Base-by-base conservation (phyloP, 2,113 vertebrate genomes). In the Nothoprocta pentlandii region DNA sequence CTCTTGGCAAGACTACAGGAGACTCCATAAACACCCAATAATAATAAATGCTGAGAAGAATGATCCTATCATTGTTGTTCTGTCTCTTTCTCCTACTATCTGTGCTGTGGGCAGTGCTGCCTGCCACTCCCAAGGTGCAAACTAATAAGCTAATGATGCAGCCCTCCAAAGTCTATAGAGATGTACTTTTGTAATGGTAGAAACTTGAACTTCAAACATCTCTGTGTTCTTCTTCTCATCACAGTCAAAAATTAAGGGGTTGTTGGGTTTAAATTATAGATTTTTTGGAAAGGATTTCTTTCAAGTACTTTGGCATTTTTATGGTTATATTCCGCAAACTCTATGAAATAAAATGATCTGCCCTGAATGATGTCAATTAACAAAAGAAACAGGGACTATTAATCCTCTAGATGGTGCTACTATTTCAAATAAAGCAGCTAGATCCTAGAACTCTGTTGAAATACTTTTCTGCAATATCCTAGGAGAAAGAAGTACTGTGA, bases 401-500 rank as follows among this genome's bases (percentile, higher is more conserved):
- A 89, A 83, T 62, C 96, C 96, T 96, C 94, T 96, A 96, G 96
- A 92, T 96, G 96, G 95, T 94, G 96, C 96, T 91, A 66, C 84
- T 78, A 84, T 94, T 93, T 95, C 83, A 92, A 94, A 95, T n/a
- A 95, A 95, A 78, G 61, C 73, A 90, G 51, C 25, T 64, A 30
- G 17, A 59, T 74, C 23, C 36, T 66, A 58, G 11, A 69, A 70
- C 46, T 86, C 54, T 47, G 19, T 42, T 63, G 77, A 75, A 81
- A 39, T 64, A 6, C 2, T 28, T 20, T 62, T 25, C 66, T 81
- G 32, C 15, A 34, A 30, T n/a, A 59, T 3, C 6, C 32, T 76
- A 6, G 25, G 13, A 87, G 58, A 78, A 81, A 75, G 30, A 6
- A 79, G 14, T 69, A 92, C 3, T 2, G 44, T 63, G 71, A 94